Percentiles rank a stretch among this genome's conserved stretches.
Conservation (phyloP, 2,888 invertebrate genomes). For the Leucania comma region DNA sequence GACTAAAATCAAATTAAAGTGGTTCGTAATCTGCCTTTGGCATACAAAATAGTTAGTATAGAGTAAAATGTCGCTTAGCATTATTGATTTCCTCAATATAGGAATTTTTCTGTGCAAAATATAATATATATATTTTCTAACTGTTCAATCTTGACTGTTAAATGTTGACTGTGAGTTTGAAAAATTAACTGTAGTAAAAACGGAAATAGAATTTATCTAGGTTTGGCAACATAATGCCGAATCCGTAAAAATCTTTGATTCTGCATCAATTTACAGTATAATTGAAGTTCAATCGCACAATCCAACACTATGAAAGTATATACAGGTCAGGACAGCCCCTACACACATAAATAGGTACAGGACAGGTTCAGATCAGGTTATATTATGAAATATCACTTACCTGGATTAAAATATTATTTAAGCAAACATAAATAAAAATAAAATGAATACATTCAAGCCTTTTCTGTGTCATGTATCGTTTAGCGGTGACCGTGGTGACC, state of each 20-base stretch:
- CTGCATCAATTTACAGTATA: background rate
- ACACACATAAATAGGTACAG: too few species aligned
- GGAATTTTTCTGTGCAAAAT: background rate
- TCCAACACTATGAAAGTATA: background rate
- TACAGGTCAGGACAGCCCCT: too few species aligned
- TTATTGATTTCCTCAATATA: background rate
- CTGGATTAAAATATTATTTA: background rate
- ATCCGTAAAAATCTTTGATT: background rate
- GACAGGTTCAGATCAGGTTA: background rate
- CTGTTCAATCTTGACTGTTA: slow-evolving; percentile 3
- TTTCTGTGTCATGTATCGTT: slow-evolving; percentile 16
- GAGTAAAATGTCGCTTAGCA: background rate
- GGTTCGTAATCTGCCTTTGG: background rate
- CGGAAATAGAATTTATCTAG: background rate
- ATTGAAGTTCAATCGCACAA: background rate
- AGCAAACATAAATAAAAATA: background rate
- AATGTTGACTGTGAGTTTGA: slow-evolving; percentile 5
- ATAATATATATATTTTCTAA: background rate
- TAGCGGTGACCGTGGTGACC: slow-evolving; percentile 84
- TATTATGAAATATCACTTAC: background rate
- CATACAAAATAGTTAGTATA: background rate
- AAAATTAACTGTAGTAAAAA: background rate
- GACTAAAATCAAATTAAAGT: background rate
- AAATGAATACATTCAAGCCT: background rate
- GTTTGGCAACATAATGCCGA: background rate